These are phyloP conservation scores for Oncorhynchus clarkii DNA, from an alignment of 2,113 vertebrate species.

Conservation along the genomic window DNA sequence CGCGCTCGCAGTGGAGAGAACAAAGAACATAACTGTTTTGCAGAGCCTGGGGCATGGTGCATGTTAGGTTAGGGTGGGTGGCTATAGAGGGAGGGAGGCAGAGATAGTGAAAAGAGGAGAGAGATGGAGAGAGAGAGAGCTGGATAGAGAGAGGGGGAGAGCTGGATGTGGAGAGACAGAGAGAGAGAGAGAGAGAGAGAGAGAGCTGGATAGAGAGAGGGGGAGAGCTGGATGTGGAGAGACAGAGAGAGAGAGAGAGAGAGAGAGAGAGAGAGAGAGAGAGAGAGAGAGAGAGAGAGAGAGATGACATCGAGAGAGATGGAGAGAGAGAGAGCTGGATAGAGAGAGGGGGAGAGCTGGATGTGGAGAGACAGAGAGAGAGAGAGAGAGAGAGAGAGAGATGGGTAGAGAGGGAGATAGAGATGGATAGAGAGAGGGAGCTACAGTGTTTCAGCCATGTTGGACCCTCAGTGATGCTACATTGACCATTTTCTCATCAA, in stretches of 20 bases:
- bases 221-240: too few relatives aligned
- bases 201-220: too few relatives aligned
- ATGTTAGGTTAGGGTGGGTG: conserved; percentile 9
- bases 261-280: not conserved
- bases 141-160: rapidly evolving
- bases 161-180: rapidly evolving
- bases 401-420: too few relatives aligned
- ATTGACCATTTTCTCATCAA: too few relatives aligned
- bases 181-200: not conserved
- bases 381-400: too few relatives aligned
- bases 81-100: not conserved
- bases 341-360: not conserved
- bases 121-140: not conserved
- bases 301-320: rapidly evolving
- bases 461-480: too few relatives aligned
- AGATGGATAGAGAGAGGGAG: too few relatives aligned
- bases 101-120: not conserved
- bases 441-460: too few relatives aligned
- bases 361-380: too few relatives aligned
- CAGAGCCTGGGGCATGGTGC: not conserved
- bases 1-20: not conserved
- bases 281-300: rapidly evolving
- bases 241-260: not conserved
- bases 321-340: not conserved
- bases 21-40: not conserved